Percentiles rank a stretch among this genome's conserved stretches.
phyloP scores from a whole-genome alignment of 2,113 vertebrate species.

The Sterrhoptilus dennistouni region DNA sequence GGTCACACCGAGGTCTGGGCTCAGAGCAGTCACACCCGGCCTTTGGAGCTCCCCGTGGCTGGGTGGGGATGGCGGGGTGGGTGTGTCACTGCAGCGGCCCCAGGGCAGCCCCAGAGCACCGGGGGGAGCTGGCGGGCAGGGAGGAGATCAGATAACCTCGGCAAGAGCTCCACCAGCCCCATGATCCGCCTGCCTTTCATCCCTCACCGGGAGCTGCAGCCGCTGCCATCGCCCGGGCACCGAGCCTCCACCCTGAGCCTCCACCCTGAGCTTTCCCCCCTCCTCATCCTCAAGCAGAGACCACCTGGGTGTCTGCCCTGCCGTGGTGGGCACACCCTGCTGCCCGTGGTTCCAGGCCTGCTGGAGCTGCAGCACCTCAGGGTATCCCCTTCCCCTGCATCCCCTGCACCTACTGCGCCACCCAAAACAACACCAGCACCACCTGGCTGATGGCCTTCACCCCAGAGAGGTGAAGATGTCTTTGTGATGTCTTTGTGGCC shows the following conservation, averaged over 20 bases:
- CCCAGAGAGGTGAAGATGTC: not conserved
- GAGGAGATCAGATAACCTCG: not conserved
- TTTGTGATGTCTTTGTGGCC: not conserved
- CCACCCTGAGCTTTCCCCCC: not conserved
- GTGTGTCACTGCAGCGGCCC: not conserved
- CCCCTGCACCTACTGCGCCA: not conserved
- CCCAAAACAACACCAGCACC: not conserved
- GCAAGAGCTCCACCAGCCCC: not conserved
- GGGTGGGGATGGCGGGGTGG: not conserved
- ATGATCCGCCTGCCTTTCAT: not conserved
- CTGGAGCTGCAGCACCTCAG: accelerated
- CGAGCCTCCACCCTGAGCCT: not conserved
- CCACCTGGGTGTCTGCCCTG: not conserved
- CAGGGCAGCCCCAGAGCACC: not conserved
- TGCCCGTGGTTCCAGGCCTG: accelerated
- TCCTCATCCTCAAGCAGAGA: not conserved
- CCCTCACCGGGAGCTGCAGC: accelerated
- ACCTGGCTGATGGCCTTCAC: accelerated
- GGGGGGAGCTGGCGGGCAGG: not conserved
- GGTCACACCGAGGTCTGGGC: not conserved
- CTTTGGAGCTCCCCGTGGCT: not conserved
- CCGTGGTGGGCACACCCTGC: accelerated
- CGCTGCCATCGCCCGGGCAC: accelerated
- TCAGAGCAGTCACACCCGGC: not conserved
- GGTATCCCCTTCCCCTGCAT: not conserved